A percentile compares a stretch with the other conserved stretches of the same genome.
phyloP scores from a whole-genome alignment of 2,888 invertebrate species.

The Ametastegia equiseti region DNA sequence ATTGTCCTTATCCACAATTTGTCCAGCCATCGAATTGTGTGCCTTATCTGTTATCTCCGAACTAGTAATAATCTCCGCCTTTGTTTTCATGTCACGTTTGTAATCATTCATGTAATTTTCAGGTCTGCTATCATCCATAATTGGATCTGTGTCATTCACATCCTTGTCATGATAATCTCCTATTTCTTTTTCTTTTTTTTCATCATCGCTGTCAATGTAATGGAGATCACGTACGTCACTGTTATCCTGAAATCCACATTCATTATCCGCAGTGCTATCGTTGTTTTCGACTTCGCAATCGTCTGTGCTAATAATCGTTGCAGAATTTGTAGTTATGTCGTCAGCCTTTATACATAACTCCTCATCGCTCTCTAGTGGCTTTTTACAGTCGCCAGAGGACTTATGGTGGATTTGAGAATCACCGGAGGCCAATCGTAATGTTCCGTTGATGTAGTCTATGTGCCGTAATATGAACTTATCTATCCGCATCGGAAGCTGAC shows the following conservation, averaged over 20 bases:
- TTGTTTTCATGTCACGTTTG: no score
- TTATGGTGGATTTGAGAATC: neutral
- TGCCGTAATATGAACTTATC: constrained; percentile 51
- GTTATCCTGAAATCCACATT: neutral
- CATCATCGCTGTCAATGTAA: neutral
- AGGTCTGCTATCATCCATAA: neutral
- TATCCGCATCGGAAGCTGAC: constrained; percentile 47
- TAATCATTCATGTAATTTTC: no score
- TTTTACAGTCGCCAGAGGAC: neutral
- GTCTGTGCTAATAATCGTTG: neutral
- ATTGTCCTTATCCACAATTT: neutral
- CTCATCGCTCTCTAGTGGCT: neutral
- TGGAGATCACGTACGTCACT: neutral
- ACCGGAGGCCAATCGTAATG: constrained; percentile 41
- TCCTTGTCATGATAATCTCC: neutral
- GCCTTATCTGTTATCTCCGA: no score
- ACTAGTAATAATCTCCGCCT: no score
- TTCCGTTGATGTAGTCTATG: constrained; percentile 44
- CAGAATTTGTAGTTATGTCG: neutral
- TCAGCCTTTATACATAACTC: neutral
- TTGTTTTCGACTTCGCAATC: neutral
- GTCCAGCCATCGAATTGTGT: neutral
- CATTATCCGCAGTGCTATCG: neutral
- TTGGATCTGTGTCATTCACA: neutral
- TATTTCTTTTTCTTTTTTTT: neutral